Evolutionary conservation across 1,140 invertebrate genomes (phyloP), one percentile per base, ranked within the genome.

Genomic region (Pararge aegeria): DNA sequence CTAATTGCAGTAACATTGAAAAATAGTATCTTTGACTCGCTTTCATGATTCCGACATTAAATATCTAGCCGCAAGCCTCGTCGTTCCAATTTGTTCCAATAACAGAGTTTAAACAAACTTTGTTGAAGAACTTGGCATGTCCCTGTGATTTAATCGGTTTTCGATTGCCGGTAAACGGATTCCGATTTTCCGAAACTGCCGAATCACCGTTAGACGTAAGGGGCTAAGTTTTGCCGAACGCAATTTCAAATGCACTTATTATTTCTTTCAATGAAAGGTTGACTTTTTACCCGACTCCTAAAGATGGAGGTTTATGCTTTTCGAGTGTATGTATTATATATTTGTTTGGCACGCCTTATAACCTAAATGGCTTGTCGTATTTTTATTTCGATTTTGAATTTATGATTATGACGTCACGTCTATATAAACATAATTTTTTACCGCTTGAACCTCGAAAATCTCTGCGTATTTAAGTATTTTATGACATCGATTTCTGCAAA

Each of bases 61-160:
- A 85, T 82, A 81, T 78, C 72, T 73, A 70, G 78, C 84, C 80
- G 68, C 73, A 62, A 75, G 80, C 75, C 79, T 81, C 74, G 80
- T 78, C 77, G 68, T 67, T 80, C 74, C 75, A 87, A 85, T 87
- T 84, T 85, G 84, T 82, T 79, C 78, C 76, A 85, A 83, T 83
- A 78, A 72, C 68, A 57, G 85, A 85, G 73, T 85, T 81, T 73
- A 81, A 75, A 68, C 74, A 83, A 87, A 85, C 79, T 87, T 87
- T 80, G 80, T 75, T 72, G 54, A 71, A 52, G 72, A 83, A 87
- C 72, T 85, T 84, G 77, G 80, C 75, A 81, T 85, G 42, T 9
- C 16, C 75, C 72, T 64, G 77, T 83, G 80, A 87, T 84, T 87
- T 78, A 82, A 85, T 84, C 84, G 82, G 84, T 87, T 87, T 83